A percentile compares a stretch with the other conserved stretches of the same genome.
Conservation (phyloP, 2,888 invertebrate species). For the Campoplex nolae region DNA sequence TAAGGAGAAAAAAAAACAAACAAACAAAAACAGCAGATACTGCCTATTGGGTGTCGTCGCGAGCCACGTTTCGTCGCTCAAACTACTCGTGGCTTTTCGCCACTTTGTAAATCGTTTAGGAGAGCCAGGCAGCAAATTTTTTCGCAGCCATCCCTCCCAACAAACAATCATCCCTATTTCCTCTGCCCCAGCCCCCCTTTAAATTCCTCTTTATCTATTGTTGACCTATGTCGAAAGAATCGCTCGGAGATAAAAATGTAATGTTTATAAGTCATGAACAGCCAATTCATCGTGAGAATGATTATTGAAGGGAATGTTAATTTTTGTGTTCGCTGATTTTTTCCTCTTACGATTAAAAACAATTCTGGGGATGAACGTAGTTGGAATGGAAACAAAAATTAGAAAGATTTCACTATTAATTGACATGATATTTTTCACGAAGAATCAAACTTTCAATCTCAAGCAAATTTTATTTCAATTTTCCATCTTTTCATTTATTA, state of each 20-base stretch:
- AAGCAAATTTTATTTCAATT: not conserved
- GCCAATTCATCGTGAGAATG: slow-evolving; percentile 9
- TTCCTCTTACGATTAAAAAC: not conserved
- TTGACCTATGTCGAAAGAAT: not conserved
- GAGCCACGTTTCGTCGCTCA: slow-evolving; percentile 49
- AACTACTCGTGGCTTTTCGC: slow-evolving; percentile 21
- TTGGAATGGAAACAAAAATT: slow-evolving; percentile 3
- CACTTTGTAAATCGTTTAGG: slow-evolving; percentile 56
- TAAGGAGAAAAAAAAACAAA: slow-evolving; percentile 1
- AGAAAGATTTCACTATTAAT: not conserved
- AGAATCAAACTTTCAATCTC: not conserved
- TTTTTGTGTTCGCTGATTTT: not conserved
- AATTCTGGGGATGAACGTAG: not conserved
- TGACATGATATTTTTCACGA: not conserved
- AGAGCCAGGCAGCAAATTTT: slow-evolving; percentile 54
- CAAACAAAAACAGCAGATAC: slow-evolving; percentile 57
- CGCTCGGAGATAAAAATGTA: slow-evolving; percentile 18
- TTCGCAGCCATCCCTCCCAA: slow-evolving; percentile 41
- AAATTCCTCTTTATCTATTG: not conserved
- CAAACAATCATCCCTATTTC: not conserved
- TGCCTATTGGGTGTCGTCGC: slow-evolving; percentile 65
- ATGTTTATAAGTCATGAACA: slow-evolving; percentile 10
- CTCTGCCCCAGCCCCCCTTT: not conserved
- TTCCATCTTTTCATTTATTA: not conserved
- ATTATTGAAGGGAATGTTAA: slow-evolving; percentile 3